These are phyloP conservation scores for Osmerus mordax DNA, from an alignment of 2,113 vertebrate species.

Conservation along the genomic window DNA sequence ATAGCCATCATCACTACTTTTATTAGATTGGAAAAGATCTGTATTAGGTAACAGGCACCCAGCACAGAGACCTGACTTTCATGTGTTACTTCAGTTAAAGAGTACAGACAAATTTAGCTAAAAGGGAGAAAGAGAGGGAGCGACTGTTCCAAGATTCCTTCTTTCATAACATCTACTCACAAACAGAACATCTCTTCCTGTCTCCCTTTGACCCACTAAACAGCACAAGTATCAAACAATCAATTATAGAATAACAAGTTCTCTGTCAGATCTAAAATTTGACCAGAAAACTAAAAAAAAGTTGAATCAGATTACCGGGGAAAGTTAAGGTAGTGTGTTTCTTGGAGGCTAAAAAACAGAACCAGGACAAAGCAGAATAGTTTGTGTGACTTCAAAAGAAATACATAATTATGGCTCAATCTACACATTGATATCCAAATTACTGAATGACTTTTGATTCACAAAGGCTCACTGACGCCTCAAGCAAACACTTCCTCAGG, in stretches of 20 bases:
- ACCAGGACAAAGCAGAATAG: conserved; percentile 18
- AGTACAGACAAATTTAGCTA: conserved; percentile 35
- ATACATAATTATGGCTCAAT: conserved; percentile 5
- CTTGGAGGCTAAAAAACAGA: not conserved
- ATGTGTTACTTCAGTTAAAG: conserved; percentile 39
- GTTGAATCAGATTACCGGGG: not conserved
- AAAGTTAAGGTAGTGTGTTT: conserved; percentile 8
- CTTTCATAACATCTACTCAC: conserved; percentile 45
- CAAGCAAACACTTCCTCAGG: not conserved
- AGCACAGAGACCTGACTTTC: conserved; percentile 35
- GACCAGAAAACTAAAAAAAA: conserved; percentile 11
- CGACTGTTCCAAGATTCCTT: conserved; percentile 36
- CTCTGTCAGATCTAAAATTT: conserved; percentile 20
- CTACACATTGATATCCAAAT: conserved; percentile 16
- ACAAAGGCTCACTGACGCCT: conserved; percentile 4
- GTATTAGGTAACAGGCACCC: conserved; percentile 40
- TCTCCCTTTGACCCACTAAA: conserved; percentile 35
- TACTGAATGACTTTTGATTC: conserved; percentile 5
- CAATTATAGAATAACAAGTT: conserved; percentile 37
- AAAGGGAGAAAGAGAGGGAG: conserved; percentile 17
- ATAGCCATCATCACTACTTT: conserved; percentile 20
- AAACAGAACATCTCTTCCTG: conserved; percentile 23
- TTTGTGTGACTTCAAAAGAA: conserved; percentile 16
- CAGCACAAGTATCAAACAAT: conserved; percentile 43
- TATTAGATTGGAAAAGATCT: conserved; percentile 40